Conservation (phyloP, 2,888 invertebrate species). For the Isoperla grammatica region DNA sequence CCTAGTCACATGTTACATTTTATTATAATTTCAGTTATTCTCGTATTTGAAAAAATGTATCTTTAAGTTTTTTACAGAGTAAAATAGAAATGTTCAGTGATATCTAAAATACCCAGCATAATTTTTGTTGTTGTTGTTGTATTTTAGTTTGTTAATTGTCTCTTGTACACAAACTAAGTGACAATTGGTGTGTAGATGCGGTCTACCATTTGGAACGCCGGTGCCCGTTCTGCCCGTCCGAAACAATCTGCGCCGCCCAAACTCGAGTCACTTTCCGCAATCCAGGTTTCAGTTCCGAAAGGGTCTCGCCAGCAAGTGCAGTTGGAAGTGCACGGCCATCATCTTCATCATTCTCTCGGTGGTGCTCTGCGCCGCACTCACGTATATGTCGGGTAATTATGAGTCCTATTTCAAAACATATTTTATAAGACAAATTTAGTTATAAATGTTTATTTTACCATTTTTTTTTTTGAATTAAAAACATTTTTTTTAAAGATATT, state of each 20-base stretch:
- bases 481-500: too few species aligned
- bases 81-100: too few species aligned
- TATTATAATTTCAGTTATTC: too few species aligned
- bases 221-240: slow-evolving; percentile 72
- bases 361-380: slow-evolving; percentile 73
- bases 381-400: slow-evolving; percentile 77
- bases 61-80: too few species aligned
- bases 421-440: too few species aligned
- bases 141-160: too few species aligned
- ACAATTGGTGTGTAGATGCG: slow-evolving; percentile 54
- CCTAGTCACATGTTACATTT: too few species aligned
- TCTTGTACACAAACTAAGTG: too few species aligned
- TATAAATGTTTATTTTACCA: background rate
- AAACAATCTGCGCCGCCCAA: slow-evolving; percentile 60
- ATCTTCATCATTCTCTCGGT: slow-evolving; percentile 79
- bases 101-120: too few species aligned
- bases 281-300: slow-evolving; percentile 83
- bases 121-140: too few species aligned
- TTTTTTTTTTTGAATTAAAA: too few species aligned
- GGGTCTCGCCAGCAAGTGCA: slow-evolving; percentile 78
- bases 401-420: background rate
- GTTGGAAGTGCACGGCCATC: slow-evolving; percentile 89
- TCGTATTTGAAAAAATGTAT: too few species aligned
- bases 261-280: slow-evolving; percentile 64
- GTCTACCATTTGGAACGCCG: slow-evolving; percentile 51